Evolutionary conservation across 2,113 vertebrate genomes (phyloP), one percentile per base, ranked within the genome.

Genomic region (Mastomys coucha): DNA sequence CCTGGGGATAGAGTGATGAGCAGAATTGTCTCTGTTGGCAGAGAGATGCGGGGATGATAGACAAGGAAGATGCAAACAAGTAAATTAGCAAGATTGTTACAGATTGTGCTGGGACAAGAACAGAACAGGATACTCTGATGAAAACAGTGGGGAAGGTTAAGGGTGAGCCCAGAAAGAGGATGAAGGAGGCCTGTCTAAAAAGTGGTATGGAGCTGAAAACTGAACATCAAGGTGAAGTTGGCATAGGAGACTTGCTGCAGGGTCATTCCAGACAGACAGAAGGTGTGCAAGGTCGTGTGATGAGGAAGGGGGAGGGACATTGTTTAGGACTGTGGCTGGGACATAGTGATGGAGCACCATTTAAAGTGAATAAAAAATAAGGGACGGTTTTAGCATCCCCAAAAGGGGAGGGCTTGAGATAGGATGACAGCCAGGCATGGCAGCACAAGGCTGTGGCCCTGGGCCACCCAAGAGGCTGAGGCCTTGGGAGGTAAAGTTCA

Each of bases 31-130:
- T 88, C 88, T 88, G 58, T 84, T 92, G 51, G 77, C 65, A 4
- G 24, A 51, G 70, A 88, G 92, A 96, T 60, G 33, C 56, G 42
- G 80, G 16, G 53, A 51, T n/a, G 82, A 85, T 77, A 6, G 24
- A 65, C 84, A 77, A 31, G 60, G 81, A 78, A 89, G 53, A 88
- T 1, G 17, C 67, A 88, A 92, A 39, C 85, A 88, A 45, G 82
- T 87, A 72, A 31, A 88, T 84, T 93, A 91, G 93, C 53, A 51
- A 87, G 82, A 24, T 91, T 58, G 91, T 70, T 88, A 58, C 33
- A 81, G 75, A 42, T 84, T 39, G n/a, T 70, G 24, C 56, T 31
- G 20, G 87, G 42, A 67, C 87, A 42, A 69, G 84, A 89, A 49
- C n/a, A 42, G 81, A 78, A 39, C 14, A 36, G 39, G 26, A 24